Base-by-base conservation (phyloP, 2,888 invertebrate genomes). In the Eremobia ochroleuca region DNA sequence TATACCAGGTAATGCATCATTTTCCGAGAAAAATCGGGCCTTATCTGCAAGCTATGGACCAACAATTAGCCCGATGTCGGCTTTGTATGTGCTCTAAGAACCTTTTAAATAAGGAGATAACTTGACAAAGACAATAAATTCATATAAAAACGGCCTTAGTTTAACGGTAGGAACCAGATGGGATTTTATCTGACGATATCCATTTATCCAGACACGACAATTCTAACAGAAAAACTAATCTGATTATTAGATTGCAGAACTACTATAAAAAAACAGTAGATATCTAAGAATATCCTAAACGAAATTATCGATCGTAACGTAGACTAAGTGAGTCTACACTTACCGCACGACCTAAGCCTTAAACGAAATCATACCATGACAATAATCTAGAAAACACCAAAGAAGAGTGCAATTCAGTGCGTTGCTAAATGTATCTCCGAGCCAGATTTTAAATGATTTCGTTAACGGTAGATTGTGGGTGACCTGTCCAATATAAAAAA, bases 401-500 rank as follows among this genome's bases (percentile, higher is more conserved):
- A 67, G 43, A 77, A 55, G 21, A 77, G 43, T 59, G 69, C 43
- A 82, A 43, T 58, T 21, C n/a, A 69, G 49, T 81, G 69, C 69
- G 74, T 58, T 65, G 37, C 62, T 81, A 83, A 81, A 81, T 74
- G 31, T 65, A 81, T 85, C 73, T 77, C 72, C 52, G 49, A 61
- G 64, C 18, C 40, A 77, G 64, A 84, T 77, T 84, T 62, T 62
- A 72, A 72, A 74, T 64, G 49, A 76, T 67, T 73, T 80, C 73
- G 70, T 69, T 77, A 83, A 77, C 85, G 28, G 73, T 85, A 70
- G 73, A 73, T 77, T 71, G 77, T 77, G 81, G 55, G 71, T 66
- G 61, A 77, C 49, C 43, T 75, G 59, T 64, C 59, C 62, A 64
- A 72, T 81, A 77, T 61, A 52, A 61, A 61, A 73, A 46, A 28